Evolutionary conservation across 1,140 invertebrate species (phyloP), one percentile per base, ranked within the genome.

Genomic region (Calephelis nemesis): DNA sequence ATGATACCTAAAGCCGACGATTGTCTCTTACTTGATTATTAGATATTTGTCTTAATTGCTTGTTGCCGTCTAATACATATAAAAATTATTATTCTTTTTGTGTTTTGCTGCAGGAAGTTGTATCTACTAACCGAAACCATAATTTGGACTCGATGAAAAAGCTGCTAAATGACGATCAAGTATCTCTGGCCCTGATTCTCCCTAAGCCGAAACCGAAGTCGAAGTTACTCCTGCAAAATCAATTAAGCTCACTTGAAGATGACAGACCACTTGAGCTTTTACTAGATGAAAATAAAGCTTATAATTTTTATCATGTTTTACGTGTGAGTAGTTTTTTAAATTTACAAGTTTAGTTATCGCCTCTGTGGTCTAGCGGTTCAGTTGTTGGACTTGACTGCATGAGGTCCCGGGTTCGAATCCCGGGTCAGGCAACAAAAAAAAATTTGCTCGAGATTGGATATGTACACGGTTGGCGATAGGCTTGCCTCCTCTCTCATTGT

Each of bases 321-420:
- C 69, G 80, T 60, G 78, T 82, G 70, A 73, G 72, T 54, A 47
- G 15, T 42, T 58, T 30, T 13, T 47, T 47, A 11, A n/a, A 47
- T 45, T 30, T 2, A 45, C 42, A 9, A 9, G 0, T 45, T 45
- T 8, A 45, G 6, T 19, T 19, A 19, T 19, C 15, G 15, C 15
- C 15, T 19, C 15, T 19, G 15, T 19, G 1, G 15, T 19, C 15
- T 19, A 19, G 15, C 15, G 15, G 1, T 19, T 19, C 15, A 19
- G 15, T 19, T 19, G 15, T 19, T 42, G 7, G 40, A 4, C 7
- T 42, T 4, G 40, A 7, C 7, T 42, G 42, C 7, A 42, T 42
- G 42, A 19, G 1, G 15, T 19, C 15, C 15, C 15, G 15, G 15
- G 15, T 19, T 19, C 15, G 15, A 19, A 19, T 1, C 15, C 15